These are phyloP conservation scores for Atractosteus spatula DNA, from an alignment of 2,113 vertebrate species.

Conservation along the genomic window DNA sequence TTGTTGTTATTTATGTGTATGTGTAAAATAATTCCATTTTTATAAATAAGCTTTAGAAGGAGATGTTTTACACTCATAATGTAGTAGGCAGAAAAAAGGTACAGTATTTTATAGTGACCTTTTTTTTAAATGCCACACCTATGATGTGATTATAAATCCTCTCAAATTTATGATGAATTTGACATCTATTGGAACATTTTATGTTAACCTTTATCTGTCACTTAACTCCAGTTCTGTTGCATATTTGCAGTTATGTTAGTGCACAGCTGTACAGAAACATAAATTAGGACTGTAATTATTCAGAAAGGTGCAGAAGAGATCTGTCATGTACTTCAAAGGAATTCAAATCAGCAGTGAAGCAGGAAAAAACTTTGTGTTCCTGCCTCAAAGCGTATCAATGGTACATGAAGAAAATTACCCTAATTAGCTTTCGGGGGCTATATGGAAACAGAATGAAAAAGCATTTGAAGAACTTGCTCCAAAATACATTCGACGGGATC, in stretches of 20 bases:
- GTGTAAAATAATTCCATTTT: too few species aligned
- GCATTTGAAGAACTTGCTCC: background rate
- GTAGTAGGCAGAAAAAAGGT: too few species aligned
- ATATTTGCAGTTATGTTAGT: background rate
- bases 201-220: too few species aligned
- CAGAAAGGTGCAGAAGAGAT: background rate
- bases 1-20: too few species aligned
- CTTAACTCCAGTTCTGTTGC: background rate
- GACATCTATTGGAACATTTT: background rate
- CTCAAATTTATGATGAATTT: background rate
- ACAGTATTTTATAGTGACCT: too few species aligned
- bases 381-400: background rate
- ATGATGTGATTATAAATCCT: too few species aligned
- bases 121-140: too few species aligned
- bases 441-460: background rate
- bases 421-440: slow-evolving; percentile 11
- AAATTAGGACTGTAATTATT: background rate
- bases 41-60: too few species aligned
- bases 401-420: slow-evolving; percentile 14
- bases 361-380: slow-evolving; percentile 6
- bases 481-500: background rate
- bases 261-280: background rate
- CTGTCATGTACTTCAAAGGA: slow-evolving; percentile 8
- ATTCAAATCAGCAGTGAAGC: background rate
- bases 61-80: too few species aligned